Conservation (phyloP, 2,113 vertebrate genomes). For the Trachemys scripta region DNA sequence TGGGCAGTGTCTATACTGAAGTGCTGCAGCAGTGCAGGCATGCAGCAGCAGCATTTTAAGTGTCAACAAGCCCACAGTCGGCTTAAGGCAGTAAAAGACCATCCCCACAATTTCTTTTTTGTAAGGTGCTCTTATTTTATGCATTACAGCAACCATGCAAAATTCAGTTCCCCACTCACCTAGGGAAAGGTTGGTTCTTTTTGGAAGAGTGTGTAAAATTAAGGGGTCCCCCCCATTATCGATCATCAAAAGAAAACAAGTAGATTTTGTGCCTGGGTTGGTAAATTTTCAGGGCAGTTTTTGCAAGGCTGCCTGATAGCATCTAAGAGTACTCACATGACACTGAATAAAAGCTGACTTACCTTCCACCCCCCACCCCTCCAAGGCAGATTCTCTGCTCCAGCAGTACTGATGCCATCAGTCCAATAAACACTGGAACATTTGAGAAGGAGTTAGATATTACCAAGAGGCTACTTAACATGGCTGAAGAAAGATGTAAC, state of each 20-base stretch:
- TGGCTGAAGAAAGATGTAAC: slow-evolving; percentile 71
- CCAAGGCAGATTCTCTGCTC: slow-evolving; percentile 40
- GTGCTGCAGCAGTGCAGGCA: too few relatives aligned
- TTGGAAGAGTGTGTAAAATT: not conserved
- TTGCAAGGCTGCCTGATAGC: not conserved
- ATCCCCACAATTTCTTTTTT: not conserved
- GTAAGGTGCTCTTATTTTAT: slow-evolving; percentile 18
- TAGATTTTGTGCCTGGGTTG: not conserved
- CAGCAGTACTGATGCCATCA: not conserved
- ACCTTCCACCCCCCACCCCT: not conserved
- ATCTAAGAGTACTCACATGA: slow-evolving; percentile 16
- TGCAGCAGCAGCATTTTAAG: too few relatives aligned
- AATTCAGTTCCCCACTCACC: slow-evolving; percentile 19
- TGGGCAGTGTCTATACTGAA: too few relatives aligned
- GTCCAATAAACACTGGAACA: slow-evolving; percentile 16
- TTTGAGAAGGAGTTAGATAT: slow-evolving; percentile 59
- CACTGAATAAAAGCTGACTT: slow-evolving; percentile 39
- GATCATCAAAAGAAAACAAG: slow-evolving; percentile 11
- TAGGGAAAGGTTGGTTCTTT: not conserved
- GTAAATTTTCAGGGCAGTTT: slow-evolving; percentile 1
- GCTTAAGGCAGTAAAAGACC: not conserved
- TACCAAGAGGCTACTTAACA: slow-evolving; percentile 66
- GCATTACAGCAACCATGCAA: slow-evolving; percentile 2
- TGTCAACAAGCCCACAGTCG: not conserved
- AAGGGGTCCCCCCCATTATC: not conserved